Percentiles rank a stretch among this genome's conserved stretches.
Evolutionary conservation across 2,888 invertebrate species (phyloP).

Genomic region (Poecilus cupreus): DNA sequence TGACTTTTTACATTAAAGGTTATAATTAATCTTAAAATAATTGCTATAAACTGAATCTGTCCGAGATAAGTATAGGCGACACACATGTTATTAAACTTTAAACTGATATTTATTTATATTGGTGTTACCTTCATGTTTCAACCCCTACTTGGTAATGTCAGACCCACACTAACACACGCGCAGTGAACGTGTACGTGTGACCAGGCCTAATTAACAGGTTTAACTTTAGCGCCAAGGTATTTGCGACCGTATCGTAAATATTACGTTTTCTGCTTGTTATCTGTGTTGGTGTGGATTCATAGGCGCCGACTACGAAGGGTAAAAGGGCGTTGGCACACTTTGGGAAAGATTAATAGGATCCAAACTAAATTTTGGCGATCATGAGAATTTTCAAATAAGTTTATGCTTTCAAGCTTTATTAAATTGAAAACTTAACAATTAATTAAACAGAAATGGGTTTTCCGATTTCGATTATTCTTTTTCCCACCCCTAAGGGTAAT

Average conservation of each 20-base stretch:
- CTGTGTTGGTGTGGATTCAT: too few relatives aligned
- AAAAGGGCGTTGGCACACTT: too few relatives aligned
- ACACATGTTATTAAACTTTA: background rate
- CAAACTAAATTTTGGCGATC: too few relatives aligned
- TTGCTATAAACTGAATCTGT: slow-evolving; percentile 20
- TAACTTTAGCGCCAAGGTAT: background rate
- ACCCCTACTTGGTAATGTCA: background rate
- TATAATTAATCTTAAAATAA: slow-evolving; percentile 27
- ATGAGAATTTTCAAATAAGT: too few relatives aligned
- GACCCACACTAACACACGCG: background rate
- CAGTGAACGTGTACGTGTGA: background rate
- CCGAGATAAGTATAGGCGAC: background rate
- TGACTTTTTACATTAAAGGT: slow-evolving; percentile 2
- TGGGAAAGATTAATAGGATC: too few relatives aligned
- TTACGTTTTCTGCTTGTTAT: too few relatives aligned
- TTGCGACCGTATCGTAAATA: background rate
- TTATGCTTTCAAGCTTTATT: too few relatives aligned
- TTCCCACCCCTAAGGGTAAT: too few relatives aligned
- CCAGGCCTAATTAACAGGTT: background rate
- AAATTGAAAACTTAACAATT: too few relatives aligned
- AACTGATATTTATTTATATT: background rate
- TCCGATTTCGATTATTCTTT: too few relatives aligned
- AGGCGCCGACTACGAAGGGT: too few relatives aligned
- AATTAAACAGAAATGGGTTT: too few relatives aligned
- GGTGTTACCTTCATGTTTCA: background rate